phyloP scores from a whole-genome alignment of 1,140 invertebrate genomes.

The Polypedilum vanderplanki region DNA sequence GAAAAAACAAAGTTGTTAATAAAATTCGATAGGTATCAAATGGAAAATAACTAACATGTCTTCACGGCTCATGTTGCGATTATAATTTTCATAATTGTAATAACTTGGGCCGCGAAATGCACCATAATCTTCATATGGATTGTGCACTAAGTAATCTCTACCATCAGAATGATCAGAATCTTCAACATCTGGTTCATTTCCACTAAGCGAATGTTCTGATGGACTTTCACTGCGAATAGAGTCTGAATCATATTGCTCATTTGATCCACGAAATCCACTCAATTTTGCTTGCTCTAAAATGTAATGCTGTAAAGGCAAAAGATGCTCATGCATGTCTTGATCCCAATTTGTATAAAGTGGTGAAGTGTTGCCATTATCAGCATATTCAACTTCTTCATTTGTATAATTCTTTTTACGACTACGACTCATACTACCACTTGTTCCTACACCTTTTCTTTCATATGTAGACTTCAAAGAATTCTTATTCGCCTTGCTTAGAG shows the following conservation, averaged over 20 bases:
- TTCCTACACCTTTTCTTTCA: constrained; percentile 15
- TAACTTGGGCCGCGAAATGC: constrained; percentile 38
- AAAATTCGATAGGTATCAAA: background rate
- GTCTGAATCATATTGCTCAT: constrained; percentile 62
- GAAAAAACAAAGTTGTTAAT: background rate
- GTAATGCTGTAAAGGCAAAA: constrained; percentile 78
- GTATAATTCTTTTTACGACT: constrained; percentile 34
- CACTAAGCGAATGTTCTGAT: constrained; percentile 49
- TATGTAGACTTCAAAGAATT: constrained; percentile 11
- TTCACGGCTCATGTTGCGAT: constrained; percentile 37
- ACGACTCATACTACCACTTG: constrained; percentile 30
- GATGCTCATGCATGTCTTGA: constrained; percentile 58
- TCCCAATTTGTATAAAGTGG: constrained; percentile 68
- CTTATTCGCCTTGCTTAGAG: background rate
- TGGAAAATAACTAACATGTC: constrained; percentile 38
- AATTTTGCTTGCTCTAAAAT: constrained; percentile 77
- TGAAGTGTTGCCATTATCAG: constrained; percentile 52
- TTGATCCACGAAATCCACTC: constrained; percentile 62
- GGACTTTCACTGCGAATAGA: constrained; percentile 53
- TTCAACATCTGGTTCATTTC: constrained; percentile 62
- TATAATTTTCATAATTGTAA: constrained; percentile 30
- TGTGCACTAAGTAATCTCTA: constrained; percentile 55
- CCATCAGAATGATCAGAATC: constrained; percentile 59
- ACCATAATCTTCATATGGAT: constrained; percentile 33
- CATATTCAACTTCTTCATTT: constrained; percentile 44